A percentile compares a stretch with the other conserved stretches of the same genome.
These are phyloP conservation scores for Sparidentex hasta DNA, from an alignment of 2,797 vertebrate species.

Conservation along the genomic window DNA sequence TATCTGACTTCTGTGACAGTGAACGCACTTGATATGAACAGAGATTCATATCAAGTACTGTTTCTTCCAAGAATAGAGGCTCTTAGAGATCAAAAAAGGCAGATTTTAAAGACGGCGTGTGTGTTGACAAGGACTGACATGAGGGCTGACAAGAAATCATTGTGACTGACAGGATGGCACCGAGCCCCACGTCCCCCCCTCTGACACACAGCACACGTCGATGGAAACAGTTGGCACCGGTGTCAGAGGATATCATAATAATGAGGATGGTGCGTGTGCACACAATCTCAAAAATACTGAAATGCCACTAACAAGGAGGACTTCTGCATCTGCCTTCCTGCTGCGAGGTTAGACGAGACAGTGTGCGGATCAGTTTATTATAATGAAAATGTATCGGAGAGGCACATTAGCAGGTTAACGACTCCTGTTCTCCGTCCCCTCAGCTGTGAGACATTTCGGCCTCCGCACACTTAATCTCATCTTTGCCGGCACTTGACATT, in stretches of 20 bases:
- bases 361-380: slow-evolving; percentile 13
- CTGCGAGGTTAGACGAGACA: not conserved
- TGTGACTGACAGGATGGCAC: slow-evolving; percentile 43
- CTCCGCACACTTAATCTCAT: slow-evolving; percentile 24
- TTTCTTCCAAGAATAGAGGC: not conserved
- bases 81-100: not conserved
- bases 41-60: not conserved
- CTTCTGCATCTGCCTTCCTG: slow-evolving; percentile 7
- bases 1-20: not conserved
- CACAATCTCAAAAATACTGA: slow-evolving; percentile 12
- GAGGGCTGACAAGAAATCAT: slow-evolving; percentile 22
- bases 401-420: slow-evolving; percentile 41
- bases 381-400: slow-evolving; percentile 33
- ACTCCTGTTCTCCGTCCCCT: slow-evolving; percentile 27
- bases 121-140: slow-evolving; percentile 21
- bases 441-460: slow-evolving; percentile 28
- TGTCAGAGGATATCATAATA: slow-evolving; percentile 44
- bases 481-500: slow-evolving; percentile 52
- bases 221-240: slow-evolving; percentile 24
- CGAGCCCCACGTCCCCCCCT: not conserved
- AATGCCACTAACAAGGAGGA: slow-evolving; percentile 2
- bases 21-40: not conserved
- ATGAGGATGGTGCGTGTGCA: slow-evolving; percentile 37
- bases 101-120: slow-evolving; percentile 2
- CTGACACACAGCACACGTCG: slow-evolving; percentile 19